Evolutionary conservation across 2,888 invertebrate species (phyloP), one percentile per base, ranked within the genome.

Genomic region (Thymelicus lineola): DNA sequence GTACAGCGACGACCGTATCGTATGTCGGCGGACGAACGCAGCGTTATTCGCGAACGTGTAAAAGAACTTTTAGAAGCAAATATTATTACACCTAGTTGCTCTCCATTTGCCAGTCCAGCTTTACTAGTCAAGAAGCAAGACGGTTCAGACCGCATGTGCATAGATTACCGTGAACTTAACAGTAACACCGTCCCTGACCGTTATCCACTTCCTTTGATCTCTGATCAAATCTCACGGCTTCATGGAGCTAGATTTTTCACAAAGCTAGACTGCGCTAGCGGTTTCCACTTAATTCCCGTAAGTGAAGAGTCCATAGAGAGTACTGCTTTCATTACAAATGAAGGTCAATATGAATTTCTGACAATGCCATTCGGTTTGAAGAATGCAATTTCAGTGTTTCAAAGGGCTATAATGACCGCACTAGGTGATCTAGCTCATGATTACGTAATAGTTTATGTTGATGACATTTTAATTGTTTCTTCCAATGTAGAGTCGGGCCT

Each of bases 341-440:
- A 71, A 0, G 66, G 62, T 1, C 64, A 70, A 15, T 70, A 12
- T 9, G 70, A 71, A 38, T 71, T 46, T 50, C 42, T 71, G n/a
- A 48, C 66, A 0, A 73, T 71, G 73, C 69, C 71, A 1, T 72
- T 72, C 78, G 87, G 87, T 7, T 71, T 86, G 7, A 80, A 78
- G 17, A 85, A 82, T 67, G 76, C 77, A 0, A 57, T 50, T 17
- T 50, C 50, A 0, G 50, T 50, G 0, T 50, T 50, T 17, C 50
- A 50, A 9, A 14, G 50, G 1, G 50, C 50, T 17, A 50, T 50
- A 7, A 17, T 50, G 17, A 50, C 17, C 14, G 50, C 50, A 1
- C 17, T 50, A 17, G 50, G 50, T 15, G 50, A 50, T 7, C 17
- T 50, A 7, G 50, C 17, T 6, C 15, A 50, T 12, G 3, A 50